These are phyloP conservation scores for Sicus ferrugineus DNA, from an alignment of 2,888 invertebrate genomes.

Conservation along the genomic window DNA sequence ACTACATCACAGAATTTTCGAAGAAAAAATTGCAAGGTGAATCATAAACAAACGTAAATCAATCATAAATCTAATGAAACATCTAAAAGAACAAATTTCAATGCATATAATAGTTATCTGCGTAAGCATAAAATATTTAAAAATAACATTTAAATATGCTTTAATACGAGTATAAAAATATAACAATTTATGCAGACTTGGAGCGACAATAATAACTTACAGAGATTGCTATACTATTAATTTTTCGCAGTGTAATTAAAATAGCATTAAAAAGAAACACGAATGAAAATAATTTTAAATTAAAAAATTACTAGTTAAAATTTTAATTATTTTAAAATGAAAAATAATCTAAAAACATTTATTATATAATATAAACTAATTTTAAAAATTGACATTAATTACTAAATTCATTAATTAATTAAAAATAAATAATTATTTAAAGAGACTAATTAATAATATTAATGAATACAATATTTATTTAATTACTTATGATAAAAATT, in stretches of 20 bases:
- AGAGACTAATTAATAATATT: too few relatives aligned
- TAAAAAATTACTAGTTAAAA: neutral
- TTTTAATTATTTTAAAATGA: slow-evolving; percentile 11
- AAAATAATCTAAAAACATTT: slow-evolving; percentile 2
- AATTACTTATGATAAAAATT: too few relatives aligned
- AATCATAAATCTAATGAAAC: slow-evolving; percentile 48
- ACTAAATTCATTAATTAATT: slow-evolving; percentile 9
- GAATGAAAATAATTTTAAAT: neutral
- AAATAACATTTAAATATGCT: neutral
- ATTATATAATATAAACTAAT: neutral
- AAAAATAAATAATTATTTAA: too few relatives aligned
- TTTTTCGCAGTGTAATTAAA: too few relatives aligned
- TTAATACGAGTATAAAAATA: neutral
- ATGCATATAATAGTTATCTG: neutral
- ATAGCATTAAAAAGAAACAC: too few relatives aligned
- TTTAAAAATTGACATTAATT: slow-evolving; percentile 1
- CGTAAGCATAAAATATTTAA: neutral
- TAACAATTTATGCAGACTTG: neutral
- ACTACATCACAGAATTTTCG: slow-evolving; percentile 43
- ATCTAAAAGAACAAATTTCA: slow-evolving; percentile 2
- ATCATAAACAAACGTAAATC: slow-evolving; percentile 44
- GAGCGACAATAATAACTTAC: too few relatives aligned
- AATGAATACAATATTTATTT: too few relatives aligned
- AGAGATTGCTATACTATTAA: too few relatives aligned
- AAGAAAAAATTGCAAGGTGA: slow-evolving; percentile 19